A percentile compares a stretch with the other conserved stretches of the same genome.
These are phyloP conservation scores for Cliona cf. orientalis DNA, from an alignment of 37 sponge, comb jelly and placozoan genomes.

Conservation along the genomic window DNA sequence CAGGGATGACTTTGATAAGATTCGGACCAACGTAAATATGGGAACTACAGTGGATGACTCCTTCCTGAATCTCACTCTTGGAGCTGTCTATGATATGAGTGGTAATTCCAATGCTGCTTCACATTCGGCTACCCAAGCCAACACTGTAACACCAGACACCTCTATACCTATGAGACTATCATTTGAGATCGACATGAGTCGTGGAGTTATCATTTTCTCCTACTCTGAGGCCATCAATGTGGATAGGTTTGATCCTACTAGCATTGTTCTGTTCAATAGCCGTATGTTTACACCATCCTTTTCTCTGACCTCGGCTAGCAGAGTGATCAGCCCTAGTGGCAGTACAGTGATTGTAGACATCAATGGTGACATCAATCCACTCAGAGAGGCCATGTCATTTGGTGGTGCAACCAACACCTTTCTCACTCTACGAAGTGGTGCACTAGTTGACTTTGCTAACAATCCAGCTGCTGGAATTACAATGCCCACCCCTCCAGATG, in stretches of 20 bases:
- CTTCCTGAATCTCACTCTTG: slow-evolving; percentile 49
- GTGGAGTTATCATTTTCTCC: slow-evolving; percentile 53
- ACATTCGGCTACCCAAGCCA: slow-evolving; percentile 48
- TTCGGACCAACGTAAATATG: slow-evolving; percentile 34
- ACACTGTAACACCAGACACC: slow-evolving; percentile 38
- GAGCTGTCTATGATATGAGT: slow-evolving; percentile 65
- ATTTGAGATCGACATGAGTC: slow-evolving; percentile 63
- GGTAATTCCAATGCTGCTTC: slow-evolving; percentile 61
- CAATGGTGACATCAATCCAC: slow-evolving; percentile 72
- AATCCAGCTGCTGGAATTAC: slow-evolving; percentile 31
- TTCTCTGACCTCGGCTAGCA: slow-evolving; percentile 41
- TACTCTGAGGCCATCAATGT: slow-evolving; percentile 83
- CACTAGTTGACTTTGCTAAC: slow-evolving; percentile 66
- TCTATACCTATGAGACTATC: slow-evolving; percentile 27
- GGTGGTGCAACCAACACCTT: slow-evolving; percentile 67
- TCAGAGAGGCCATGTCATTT: slow-evolving; percentile 41
- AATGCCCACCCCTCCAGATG: slow-evolving; percentile 22
- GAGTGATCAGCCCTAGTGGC: slow-evolving; percentile 35
- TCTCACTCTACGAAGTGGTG: slow-evolving; percentile 47
- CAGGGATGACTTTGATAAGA: slow-evolving; percentile 58
- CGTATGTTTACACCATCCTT: slow-evolving; percentile 22
- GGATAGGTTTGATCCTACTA: slow-evolving; percentile 34
- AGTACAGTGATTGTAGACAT: slow-evolving; percentile 57
- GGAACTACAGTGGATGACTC: slow-evolving; percentile 43
- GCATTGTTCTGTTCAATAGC: slow-evolving; percentile 59